Evolutionary conservation across 2,797 vertebrate genomes (phyloP).

Genomic region (Emydoidea blandingii): DNA sequence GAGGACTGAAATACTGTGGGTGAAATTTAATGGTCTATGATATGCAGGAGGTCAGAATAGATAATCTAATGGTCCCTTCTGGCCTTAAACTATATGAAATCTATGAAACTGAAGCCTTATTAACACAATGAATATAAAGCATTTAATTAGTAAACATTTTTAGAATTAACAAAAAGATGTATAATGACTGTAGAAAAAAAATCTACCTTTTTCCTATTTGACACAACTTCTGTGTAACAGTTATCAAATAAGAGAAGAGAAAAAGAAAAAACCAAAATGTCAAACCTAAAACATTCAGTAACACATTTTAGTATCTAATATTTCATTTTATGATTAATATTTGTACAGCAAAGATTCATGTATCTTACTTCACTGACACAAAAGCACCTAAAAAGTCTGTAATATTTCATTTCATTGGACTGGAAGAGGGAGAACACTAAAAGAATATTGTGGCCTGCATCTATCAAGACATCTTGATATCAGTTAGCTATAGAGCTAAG

Average conservation of each 20-base stretch:
- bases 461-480: not conserved
- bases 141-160: not conserved
- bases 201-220: not conserved
- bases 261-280: not conserved
- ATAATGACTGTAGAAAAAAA: not conserved
- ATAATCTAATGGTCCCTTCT: not conserved
- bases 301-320: no score
- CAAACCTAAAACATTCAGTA: not conserved
- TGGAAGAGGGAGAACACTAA: not conserved
- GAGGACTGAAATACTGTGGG: not conserved
- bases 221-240: not conserved
- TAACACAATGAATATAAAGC: not conserved
- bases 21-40: not conserved
- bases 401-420: no score
- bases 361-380: no score
- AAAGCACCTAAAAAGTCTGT: no score
- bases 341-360: no score
- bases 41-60: not conserved
- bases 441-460: not conserved
- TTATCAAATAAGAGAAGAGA: not conserved
- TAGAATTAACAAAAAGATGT: not conserved
- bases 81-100: not conserved
- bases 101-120: not conserved
- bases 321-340: no score
- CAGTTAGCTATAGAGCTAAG: not conserved